Base-by-base conservation (phyloP, 1,140 invertebrate species). In the Lepidurus packardi region DNA sequence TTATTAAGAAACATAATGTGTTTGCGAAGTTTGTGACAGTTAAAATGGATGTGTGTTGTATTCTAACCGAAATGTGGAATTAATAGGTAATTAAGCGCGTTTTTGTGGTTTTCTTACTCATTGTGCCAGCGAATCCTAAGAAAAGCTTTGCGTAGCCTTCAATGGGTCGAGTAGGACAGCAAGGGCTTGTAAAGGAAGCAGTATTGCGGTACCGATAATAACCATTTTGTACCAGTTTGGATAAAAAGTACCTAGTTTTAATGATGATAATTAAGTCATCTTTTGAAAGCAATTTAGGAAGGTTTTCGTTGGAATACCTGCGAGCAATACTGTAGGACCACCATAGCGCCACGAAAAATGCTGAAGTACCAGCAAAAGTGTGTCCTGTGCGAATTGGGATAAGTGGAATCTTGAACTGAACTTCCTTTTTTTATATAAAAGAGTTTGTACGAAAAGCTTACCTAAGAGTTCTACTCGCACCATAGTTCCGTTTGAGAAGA, bases 81-180 rank as follows among this genome's bases (percentile, higher is more conserved):
- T 9, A 16, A 65, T 65, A 11, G 21, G 2, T 13, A 16, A 65
- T 34, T 4, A 34, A 34, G 34, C 3, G 34, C 3, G 34, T 34
- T 34, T 34, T 34, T 34, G 21, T 65, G 6, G 21, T 1, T 65
- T 16, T 9, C 13, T 65, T 65, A 65, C 53, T 65, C 53, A 65
- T 65, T 65, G 53, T 65, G 53, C 53, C 53, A 65, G 21, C 21
- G 53, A 65, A 65, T 65, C 53, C 53, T 16, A 65, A 65, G 16
- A 21, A n/a, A 16, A 65, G 16, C 21, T 65, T 65, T 21, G 21
- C 53, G 3, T 65, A 65, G 16, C 53, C 53, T 65, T 65, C 53
- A 65, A 65, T 7, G 7, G 53, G 53, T 65, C 53, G 53, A 65
- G 16, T 65, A 65, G 53, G 53, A 65, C 53, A 65, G 53, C 53